phyloP scores from a whole-genome alignment of 2,797 vertebrate genomes.

The Rousettus madagascariensis region DNA sequence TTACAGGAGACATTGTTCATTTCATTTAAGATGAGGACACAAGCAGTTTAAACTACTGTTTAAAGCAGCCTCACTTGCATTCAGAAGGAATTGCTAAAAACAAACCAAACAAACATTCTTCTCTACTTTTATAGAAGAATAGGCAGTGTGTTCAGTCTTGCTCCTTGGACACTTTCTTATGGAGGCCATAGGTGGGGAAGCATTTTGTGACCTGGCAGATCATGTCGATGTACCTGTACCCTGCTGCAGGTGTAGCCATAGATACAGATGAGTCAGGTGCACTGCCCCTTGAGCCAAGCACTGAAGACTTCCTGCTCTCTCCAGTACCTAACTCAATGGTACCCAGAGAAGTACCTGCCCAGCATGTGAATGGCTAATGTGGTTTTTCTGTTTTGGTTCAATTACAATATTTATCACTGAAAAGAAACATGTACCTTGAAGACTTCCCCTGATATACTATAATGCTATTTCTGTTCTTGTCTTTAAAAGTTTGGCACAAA shows the following conservation, averaged over 20 bases:
- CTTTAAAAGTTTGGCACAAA: neutral
- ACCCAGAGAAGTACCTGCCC: neutral
- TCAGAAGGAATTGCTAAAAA: neutral
- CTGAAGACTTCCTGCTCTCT: neutral
- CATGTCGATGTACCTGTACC: too few relatives aligned
- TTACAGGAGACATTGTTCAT: neutral
- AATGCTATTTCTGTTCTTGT: neutral
- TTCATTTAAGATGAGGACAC: neutral
- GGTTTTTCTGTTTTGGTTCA: neutral
- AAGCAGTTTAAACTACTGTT: neutral
- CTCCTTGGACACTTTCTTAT: neutral
- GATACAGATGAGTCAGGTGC: neutral
- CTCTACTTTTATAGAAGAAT: neutral
- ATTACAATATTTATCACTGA: neutral
- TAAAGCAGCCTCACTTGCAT: neutral
- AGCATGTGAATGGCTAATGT: neutral
- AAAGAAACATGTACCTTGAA: neutral
- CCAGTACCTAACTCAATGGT: neutral
- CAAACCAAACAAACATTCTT: neutral
- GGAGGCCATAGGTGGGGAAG: neutral
- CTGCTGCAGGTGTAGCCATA: neutral
- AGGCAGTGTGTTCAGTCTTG: neutral
- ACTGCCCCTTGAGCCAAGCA: neutral
- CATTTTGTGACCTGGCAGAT: neutral
- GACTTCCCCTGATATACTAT: neutral